Percentiles rank a stretch among this genome's conserved stretches.
These are phyloP conservation scores for Habrosyne pyritoides DNA, from an alignment of 2,888 invertebrate genomes.

Conservation along the genomic window DNA sequence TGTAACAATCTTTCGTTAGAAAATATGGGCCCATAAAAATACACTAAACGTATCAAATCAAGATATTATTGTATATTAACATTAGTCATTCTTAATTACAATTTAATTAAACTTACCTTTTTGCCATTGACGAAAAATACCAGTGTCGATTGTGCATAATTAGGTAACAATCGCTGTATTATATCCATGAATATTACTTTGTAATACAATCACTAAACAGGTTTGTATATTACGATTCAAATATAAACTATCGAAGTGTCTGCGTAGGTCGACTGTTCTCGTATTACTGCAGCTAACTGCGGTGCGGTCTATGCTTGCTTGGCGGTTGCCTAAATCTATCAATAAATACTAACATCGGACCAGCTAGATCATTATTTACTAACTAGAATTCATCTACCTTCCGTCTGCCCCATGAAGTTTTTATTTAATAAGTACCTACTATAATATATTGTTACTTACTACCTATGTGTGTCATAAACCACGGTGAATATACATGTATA, in stretches of 20 bases:
- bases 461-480: no score
- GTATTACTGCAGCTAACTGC: conserved; percentile 23
- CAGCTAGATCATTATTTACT: background rate
- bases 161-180: conserved; percentile 46
- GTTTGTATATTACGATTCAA: conserved; percentile 14
- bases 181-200: conserved; percentile 34
- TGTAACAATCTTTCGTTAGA: no score
- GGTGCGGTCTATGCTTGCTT: background rate
- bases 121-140: conserved; percentile 86
- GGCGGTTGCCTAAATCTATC: background rate
- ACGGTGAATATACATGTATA: no score
- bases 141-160: conserved; percentile 56
- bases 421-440: no score
- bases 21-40: no score
- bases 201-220: conserved; percentile 12
- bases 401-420: no score
- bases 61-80: no score
- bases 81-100: no score
- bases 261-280: conserved; percentile 24
- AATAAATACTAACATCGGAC: background rate
- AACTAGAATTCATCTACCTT: no score
- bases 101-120: conserved; percentile 70
- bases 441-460: no score
- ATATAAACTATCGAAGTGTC: conserved; percentile 15
- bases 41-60: no score